phyloP scores from a whole-genome alignment of 2,888 invertebrate genomes.

The Celastrina argiolus region DNA sequence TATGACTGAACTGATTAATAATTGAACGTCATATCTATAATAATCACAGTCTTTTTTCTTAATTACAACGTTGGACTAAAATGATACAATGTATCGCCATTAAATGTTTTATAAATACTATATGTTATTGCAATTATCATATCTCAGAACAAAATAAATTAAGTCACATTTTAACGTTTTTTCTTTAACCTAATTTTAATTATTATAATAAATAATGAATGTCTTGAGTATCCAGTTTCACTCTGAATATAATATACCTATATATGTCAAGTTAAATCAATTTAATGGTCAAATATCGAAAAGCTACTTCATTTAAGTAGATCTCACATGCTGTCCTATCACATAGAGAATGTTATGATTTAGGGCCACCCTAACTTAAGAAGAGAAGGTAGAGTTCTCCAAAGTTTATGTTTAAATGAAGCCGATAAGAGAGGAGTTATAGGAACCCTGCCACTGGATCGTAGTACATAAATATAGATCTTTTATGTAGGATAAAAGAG shows the following conservation, averaged over 20 bases:
- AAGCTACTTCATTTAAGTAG: too few relatives aligned
- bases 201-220: neutral
- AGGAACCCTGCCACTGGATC: too few relatives aligned
- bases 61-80: constrained; percentile 5
- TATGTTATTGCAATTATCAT: constrained; percentile 49
- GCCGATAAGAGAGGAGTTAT: too few relatives aligned
- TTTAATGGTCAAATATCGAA: too few relatives aligned
- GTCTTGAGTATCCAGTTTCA: neutral
- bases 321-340: too few relatives aligned
- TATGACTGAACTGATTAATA: neutral
- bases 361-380: too few relatives aligned
- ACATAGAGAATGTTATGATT: too few relatives aligned
- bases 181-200: neutral
- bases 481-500: too few relatives aligned
- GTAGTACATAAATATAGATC: too few relatives aligned
- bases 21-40: neutral
- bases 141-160: constrained; percentile 67
- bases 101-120: constrained; percentile 32
- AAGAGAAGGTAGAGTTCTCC: too few relatives aligned
- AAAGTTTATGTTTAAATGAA: too few relatives aligned
- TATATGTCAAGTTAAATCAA: too few relatives aligned
- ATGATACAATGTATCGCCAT: constrained; percentile 26
- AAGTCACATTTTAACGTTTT: constrained; percentile 53
- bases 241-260: neutral
- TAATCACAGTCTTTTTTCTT: neutral